A percentile compares a stretch with the other conserved stretches of the same genome.
phyloP scores from a whole-genome alignment of 1,140 invertebrate genomes.

The Berghia stephanieae region DNA sequence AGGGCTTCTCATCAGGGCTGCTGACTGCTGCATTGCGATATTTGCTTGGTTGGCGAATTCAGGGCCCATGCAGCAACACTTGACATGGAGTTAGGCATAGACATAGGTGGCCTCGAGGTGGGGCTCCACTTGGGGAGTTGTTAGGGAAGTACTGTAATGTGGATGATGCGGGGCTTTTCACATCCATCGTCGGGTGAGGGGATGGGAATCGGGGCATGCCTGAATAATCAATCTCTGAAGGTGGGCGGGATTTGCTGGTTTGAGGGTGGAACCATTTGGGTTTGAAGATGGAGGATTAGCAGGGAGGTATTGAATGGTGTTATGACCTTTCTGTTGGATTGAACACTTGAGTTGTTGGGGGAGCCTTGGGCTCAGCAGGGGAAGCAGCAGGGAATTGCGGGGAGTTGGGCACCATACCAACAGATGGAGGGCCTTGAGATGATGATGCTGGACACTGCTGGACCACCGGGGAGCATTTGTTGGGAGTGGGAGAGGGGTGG shows the following conservation, averaged over 20 bases:
- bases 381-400: constrained; percentile 46
- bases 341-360: constrained; percentile 67
- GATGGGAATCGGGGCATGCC: constrained; percentile 86
- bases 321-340: constrained; percentile 95
- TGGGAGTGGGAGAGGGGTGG: constrained; percentile 39
- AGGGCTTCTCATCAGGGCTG: constrained; percentile 52
- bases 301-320: constrained; percentile 97
- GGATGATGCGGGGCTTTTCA: constrained; percentile 75
- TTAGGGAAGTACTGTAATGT: constrained; percentile 47
- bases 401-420: constrained; percentile 26
- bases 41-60: constrained; percentile 49
- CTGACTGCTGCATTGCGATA: constrained; percentile 48
- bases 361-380: too few species aligned
- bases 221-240: background rate
- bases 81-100: constrained; percentile 45
- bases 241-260: background rate
- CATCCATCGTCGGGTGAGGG: constrained; percentile 71
- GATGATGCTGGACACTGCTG: constrained; percentile 43
- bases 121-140: constrained; percentile 44
- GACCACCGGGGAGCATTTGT: constrained; percentile 16
- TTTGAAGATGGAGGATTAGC: constrained; percentile 69
- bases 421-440: constrained; percentile 46
- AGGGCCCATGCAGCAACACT: constrained; percentile 51
- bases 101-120: constrained; percentile 23
- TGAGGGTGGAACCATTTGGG: constrained; percentile 59